These are phyloP conservation scores for Paralichthys olivaceus DNA, from an alignment of 2,113 vertebrate species.

Conservation along the genomic window DNA sequence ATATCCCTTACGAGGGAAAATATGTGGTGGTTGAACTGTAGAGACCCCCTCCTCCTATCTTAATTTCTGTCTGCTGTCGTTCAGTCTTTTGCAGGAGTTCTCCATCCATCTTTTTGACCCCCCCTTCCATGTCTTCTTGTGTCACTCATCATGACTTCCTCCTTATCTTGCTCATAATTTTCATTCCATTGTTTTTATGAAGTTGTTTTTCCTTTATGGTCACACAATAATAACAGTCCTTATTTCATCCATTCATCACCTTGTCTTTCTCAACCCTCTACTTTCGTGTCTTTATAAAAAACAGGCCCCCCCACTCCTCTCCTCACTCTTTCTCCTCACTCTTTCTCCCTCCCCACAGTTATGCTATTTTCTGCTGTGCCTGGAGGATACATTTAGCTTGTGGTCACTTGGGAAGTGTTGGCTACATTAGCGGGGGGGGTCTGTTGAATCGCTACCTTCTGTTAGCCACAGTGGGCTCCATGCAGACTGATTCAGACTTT, in stretches of 20 bases:
- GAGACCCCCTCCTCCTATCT: conserved; percentile 28
- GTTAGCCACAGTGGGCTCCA: conserved; percentile 43
- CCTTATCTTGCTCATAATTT: conserved; percentile 19
- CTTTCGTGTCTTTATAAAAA: conserved; percentile 34
- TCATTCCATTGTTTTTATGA: conserved; percentile 33
- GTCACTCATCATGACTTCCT: conserved; percentile 8
- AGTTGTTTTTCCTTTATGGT: conserved; percentile 25
- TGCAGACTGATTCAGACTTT: conserved; percentile 78
- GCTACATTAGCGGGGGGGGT: conserved; percentile 60
- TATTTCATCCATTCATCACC: conserved; percentile 42
- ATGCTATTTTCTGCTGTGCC: conserved; percentile 69
- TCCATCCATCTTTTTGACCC: conserved; percentile 49
- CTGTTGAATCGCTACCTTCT: conserved; percentile 68
- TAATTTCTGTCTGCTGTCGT: conserved; percentile 43
- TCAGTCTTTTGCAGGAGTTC: conserved; percentile 32
- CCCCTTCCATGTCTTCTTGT: conserved; percentile 1
- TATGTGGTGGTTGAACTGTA: conserved; percentile 73
- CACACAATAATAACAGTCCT: conserved; percentile 21
- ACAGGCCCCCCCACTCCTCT: conserved; percentile 7
- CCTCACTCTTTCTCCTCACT: conserved; percentile 11
- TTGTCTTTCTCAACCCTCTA: conserved; percentile 32
- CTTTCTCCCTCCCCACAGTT: conserved; percentile 50
- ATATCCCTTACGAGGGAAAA: conserved; percentile 80
- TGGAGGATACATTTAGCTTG: conserved; percentile 79
- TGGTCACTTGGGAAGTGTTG: conserved; percentile 72